Base-by-base conservation (phyloP, 2,797 vertebrate species). In the Distichodus sexfasciatus region DNA sequence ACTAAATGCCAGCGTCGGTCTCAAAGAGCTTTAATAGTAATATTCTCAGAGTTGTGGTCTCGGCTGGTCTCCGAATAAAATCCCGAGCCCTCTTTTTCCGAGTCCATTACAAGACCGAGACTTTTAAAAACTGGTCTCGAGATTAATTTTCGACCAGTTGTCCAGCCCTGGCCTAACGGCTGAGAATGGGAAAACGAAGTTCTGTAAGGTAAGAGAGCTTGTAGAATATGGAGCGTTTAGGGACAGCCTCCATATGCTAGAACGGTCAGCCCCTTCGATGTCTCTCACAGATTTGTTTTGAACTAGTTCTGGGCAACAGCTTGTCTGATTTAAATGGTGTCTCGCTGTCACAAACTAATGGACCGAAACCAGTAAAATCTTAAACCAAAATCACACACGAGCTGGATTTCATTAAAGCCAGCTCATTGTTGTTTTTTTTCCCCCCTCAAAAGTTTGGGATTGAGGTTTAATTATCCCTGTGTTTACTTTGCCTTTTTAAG, bases 361-460 rank as follows among this genome's bases (percentile, higher is more conserved):
- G 17, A 35, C 41, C 28, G 6, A 51, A 50, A 28, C 44, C 35
- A 50, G 35, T 6, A 17, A 59, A 41, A 28, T 48, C 28, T 24
- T 24, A 19, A 6, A 48, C 50, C 62, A 11, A 17, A 47, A 46
- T 63, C 10, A 19, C 47, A 40, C 6, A n/a, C 59, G 50, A n/a
- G 51, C 6, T 24, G 23, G 38, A 69, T 26, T 21, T 17, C 19
- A 5, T 58, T 57, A 46, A 35, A 3, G 33, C 66, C 23, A 29
- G 26, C n/a, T n/a, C n/a, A n/a, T n/a, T n/a, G n/a, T n/a, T n/a
- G n/a, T n/a, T n/a, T n/a, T n/a, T n/a, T n/a, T n/a, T n/a, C n/a
- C n/a, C n/a, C n/a, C n/a, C n/a, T n/a, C n/a, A 48, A 59, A 35
- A 4, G 7, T 19, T 47, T 62, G 41, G 61, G 35, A 71, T 57